Evolutionary conservation across 2,888 invertebrate genomes (phyloP), one percentile per base, ranked within the genome.

Genomic region (Neuroscelio doddi): DNA sequence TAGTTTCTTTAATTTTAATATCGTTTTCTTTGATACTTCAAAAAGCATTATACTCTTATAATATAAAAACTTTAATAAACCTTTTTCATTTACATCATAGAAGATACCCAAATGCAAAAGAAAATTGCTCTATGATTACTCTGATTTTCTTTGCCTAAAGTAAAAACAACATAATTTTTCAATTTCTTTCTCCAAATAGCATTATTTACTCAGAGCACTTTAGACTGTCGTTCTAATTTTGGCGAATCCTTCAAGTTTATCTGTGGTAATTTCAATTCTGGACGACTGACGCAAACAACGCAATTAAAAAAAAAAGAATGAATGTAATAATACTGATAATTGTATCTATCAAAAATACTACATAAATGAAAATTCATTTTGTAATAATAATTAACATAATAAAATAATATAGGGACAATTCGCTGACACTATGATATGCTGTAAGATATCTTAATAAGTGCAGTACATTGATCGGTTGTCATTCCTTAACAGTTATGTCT

Each of bases 401-500:
- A n/a, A n/a, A n/a, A n/a, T n/a, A n/a, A n/a, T n/a, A n/a, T n/a
- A n/a, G n/a, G n/a, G n/a, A n/a, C n/a, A n/a, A n/a, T n/a, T n/a
- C n/a, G n/a, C n/a, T n/a, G n/a, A n/a, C n/a, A n/a, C n/a, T n/a
- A n/a, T n/a, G n/a, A n/a, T n/a, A n/a, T n/a, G n/a, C n/a, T n/a
- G n/a, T n/a, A n/a, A n/a, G n/a, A n/a, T n/a, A n/a, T n/a, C n/a
- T n/a, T n/a, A n/a, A n/a, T n/a, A n/a, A n/a, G n/a, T n/a, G n/a
- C n/a, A n/a, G n/a, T n/a, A n/a, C n/a, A n/a, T n/a, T n/a, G n/a
- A n/a, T n/a, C n/a, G n/a, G n/a, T n/a, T 36, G 47, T 64, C 53
- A 45, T 49, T 58, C 53, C 52, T 58, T 36, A 36, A 34, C 39
- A 46, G 51, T 64, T 59, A 55, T 44, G 32, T 41, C 24, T 55